A percentile compares a stretch with the other conserved stretches of the same genome.
phyloP scores from a whole-genome alignment of 2,888 invertebrate species.

The Eugnorisma glareosa region DNA sequence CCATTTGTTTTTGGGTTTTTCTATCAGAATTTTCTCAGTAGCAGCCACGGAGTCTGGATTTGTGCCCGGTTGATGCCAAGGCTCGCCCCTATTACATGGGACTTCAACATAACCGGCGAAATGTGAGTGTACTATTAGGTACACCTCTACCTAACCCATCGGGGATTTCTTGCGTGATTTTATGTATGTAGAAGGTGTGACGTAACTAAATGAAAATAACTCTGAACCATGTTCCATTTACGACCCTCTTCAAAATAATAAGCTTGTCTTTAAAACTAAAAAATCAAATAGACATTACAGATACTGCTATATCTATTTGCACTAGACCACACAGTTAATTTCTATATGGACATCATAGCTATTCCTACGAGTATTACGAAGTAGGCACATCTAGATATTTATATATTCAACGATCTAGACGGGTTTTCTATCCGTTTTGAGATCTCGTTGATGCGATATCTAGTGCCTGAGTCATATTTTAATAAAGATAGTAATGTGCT shows the following conservation, averaged over 20 bases:
- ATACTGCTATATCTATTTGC: slow-evolving; percentile 2
- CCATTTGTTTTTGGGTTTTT: not conserved
- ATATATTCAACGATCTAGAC: slow-evolving; percentile 25
- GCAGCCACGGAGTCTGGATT: not conserved
- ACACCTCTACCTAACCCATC: not conserved
- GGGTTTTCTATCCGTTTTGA: slow-evolving; percentile 37
- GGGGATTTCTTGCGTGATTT: not conserved
- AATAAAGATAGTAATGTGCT: not conserved
- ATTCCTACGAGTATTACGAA: slow-evolving; percentile 15
- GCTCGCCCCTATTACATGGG: not conserved
- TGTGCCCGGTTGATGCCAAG: not conserved
- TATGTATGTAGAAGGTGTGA: too few relatives aligned
- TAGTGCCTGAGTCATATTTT: slow-evolving; percentile 38
- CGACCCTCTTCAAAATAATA: not conserved
- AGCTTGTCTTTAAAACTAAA: slow-evolving; percentile 14
- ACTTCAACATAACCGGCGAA: not conserved
- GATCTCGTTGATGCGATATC: slow-evolving; percentile 41
- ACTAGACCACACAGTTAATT: slow-evolving; percentile 32
- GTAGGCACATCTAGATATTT: slow-evolving; percentile 32
- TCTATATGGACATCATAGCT: slow-evolving; percentile 24
- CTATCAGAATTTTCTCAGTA: too few relatives aligned
- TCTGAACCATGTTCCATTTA: not conserved
- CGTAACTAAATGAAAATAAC: not conserved
- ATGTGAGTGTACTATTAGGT: not conserved
- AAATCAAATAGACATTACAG: slow-evolving; percentile 9